Percentiles rank a stretch among this genome's conserved stretches.
These are phyloP conservation scores for Drosophila subpulchrella DNA, from an alignment of 1,140 invertebrate species.

Conservation along the genomic window DNA sequence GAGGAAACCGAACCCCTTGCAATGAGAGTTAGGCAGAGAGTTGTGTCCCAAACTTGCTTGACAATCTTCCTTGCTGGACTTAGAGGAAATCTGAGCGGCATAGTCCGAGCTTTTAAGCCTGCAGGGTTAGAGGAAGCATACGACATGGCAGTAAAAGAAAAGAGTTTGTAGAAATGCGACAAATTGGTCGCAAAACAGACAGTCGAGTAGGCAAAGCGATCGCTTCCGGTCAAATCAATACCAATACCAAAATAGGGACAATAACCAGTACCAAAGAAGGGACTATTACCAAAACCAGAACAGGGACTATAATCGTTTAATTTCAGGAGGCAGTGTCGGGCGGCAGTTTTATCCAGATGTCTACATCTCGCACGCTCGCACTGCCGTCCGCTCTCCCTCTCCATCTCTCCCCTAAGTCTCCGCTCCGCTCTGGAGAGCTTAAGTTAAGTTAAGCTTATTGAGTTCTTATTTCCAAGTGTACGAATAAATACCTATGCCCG, in stretches of 20 bases:
- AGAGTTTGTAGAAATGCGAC: neutral
- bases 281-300: neutral
- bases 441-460: no score
- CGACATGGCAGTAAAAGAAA: neutral
- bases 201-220: neutral
- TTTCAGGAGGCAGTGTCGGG: no score
- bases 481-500: no score
- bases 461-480: no score
- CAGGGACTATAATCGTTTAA: slow-evolving; percentile 1
- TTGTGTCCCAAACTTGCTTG: neutral
- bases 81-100: neutral
- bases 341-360: no score
- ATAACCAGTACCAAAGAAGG: neutral
- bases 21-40: neutral
- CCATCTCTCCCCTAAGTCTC: no score
- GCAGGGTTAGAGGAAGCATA: neutral
- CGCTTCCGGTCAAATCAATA: neutral
- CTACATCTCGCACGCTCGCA: no score
- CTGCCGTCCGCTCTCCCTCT: no score
- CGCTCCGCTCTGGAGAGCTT: no score
- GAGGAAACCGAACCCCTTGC: neutral
- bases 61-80: neutral
- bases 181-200: neutral
- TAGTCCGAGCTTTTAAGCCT: neutral
- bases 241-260: neutral